phyloP scores from a whole-genome alignment of 1,140 invertebrate species.

The Rhopalosiphum maidis region DNA sequence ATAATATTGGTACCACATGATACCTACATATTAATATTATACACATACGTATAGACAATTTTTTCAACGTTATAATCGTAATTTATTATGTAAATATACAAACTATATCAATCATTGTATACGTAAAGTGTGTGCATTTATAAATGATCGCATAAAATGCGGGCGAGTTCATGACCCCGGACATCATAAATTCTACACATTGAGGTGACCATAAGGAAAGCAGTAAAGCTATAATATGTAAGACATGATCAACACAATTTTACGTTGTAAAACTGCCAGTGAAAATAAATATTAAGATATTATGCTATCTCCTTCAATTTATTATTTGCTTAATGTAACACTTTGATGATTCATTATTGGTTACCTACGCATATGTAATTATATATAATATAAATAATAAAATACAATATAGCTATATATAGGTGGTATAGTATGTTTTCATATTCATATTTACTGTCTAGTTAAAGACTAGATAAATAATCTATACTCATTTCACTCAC shows the following conservation, averaged over 20 bases:
- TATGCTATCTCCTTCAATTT: background rate
- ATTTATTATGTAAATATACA: background rate
- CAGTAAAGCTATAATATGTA: background rate
- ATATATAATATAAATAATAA: no score
- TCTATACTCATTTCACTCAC: background rate
- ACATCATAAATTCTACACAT: background rate
- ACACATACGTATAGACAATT: background rate
- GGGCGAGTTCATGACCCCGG: background rate
- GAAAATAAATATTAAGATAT: background rate
- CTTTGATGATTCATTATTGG: no score
- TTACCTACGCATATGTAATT: no score
- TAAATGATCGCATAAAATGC: background rate
- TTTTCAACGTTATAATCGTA: background rate
- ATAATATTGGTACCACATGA: background rate
- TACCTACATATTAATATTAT: background rate
- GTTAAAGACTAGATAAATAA: no score
- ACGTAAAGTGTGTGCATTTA: background rate
- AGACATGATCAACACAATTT: background rate
- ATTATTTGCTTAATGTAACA: background rate
- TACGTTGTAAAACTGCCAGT: background rate
- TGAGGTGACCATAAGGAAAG: background rate
- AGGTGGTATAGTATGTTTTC: background rate
- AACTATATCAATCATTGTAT: background rate
- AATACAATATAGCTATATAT: no score
- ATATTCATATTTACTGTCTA: background rate